These are phyloP conservation scores for Catharus fuscescens DNA, from an alignment of 2,113 vertebrate genomes.

Conservation along the genomic window DNA sequence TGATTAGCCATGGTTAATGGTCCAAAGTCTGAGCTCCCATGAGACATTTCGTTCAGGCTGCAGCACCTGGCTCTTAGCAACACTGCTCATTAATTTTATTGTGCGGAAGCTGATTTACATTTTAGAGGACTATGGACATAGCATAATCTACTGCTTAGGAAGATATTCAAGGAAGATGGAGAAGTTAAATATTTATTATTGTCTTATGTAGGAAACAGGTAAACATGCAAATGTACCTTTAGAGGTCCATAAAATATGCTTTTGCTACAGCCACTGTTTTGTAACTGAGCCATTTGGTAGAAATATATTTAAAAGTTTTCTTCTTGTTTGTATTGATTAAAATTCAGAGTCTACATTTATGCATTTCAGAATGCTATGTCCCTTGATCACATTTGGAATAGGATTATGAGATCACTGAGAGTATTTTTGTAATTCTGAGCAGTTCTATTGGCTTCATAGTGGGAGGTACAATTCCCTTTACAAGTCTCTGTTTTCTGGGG, in stretches of 20 bases:
- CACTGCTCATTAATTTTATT: conserved; percentile 1
- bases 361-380: neutral
- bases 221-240: neutral
- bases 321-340: neutral
- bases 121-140: neutral
- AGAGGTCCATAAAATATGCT: neutral
- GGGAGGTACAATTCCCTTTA: neutral
- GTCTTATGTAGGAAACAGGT: neutral
- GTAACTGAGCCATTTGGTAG: neutral
- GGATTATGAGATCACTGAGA: neutral
- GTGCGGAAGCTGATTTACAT: neutral
- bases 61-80: conserved; percentile 33
- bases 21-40: conserved; percentile 6
- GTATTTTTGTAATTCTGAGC: neutral
- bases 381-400: neutral
- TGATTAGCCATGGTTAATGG: neutral
- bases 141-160: neutral
- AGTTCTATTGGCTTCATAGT: neutral
- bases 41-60: neutral
- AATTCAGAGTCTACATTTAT: neutral
- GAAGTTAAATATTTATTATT: neutral
- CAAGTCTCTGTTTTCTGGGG: neutral
- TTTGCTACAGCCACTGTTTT: neutral
- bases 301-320: neutral
- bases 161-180: neutral